Conservation (phyloP, 2,113 vertebrate species). For the Pelodiscus sinensis region DNA sequence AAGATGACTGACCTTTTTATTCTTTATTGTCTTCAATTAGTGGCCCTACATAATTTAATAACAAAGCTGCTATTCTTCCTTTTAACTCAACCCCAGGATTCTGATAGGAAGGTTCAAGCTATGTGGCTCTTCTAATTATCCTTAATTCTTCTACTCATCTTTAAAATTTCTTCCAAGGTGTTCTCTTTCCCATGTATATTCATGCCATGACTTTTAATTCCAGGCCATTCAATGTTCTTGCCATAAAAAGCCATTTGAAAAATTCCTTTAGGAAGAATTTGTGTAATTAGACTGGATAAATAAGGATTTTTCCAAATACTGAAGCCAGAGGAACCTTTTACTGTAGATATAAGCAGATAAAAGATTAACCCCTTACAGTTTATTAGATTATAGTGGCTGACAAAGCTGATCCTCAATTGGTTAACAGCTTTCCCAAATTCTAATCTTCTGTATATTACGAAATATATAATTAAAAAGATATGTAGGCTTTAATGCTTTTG, state of each 20-base stretch:
- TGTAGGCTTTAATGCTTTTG: conserved; percentile 24
- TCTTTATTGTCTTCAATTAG: conserved; percentile 42
- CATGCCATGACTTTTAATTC: conserved; percentile 55
- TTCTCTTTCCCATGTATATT: conserved; percentile 33
- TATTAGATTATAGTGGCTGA: conserved; percentile 70
- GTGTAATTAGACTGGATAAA: conserved; percentile 59
- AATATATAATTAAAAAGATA: conserved; percentile 58
- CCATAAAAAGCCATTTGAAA: conserved; percentile 59
- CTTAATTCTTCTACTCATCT: conserved; percentile 54
- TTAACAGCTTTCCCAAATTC: conserved; percentile 69
- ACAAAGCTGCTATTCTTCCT: conserved; percentile 24
- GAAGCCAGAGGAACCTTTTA: conserved; percentile 56
- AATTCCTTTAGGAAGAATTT: conserved; percentile 39
- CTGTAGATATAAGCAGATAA: conserved; percentile 45
- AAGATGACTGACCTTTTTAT: conserved; percentile 7
- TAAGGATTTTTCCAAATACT: conserved; percentile 16
- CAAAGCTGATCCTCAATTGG: conserved; percentile 46
- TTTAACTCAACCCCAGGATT: not conserved
- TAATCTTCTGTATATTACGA: conserved; percentile 45
- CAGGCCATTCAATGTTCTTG: conserved; percentile 64
- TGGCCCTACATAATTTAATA: conserved; percentile 49
- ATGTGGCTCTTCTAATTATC: not conserved
- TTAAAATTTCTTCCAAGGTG: conserved; percentile 48
- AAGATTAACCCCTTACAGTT: not conserved
- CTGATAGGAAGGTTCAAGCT: conserved; percentile 11